Conservation (phyloP, 1,140 invertebrate species). For the Drosophila dunni region DNA sequence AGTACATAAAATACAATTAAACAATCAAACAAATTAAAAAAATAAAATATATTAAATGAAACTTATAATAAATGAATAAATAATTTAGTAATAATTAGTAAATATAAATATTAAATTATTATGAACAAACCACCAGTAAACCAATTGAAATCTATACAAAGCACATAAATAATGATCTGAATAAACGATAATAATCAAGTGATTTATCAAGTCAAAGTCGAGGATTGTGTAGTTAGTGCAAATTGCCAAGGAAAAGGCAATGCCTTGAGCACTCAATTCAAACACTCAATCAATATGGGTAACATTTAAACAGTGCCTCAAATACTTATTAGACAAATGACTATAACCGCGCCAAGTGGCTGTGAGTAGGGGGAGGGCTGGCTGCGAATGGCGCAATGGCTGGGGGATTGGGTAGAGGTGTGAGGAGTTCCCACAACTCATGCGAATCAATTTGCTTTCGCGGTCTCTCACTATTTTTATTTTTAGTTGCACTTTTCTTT, state of each 20-base stretch:
- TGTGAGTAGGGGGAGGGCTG: slow-evolving; percentile 17
- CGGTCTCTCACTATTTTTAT: slow-evolving; percentile 64
- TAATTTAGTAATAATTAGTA: neutral
- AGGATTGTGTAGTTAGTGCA: slow-evolving; percentile 8
- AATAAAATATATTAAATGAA: neutral
- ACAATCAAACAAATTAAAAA: neutral
- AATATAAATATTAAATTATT: neutral
- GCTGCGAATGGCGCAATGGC: neutral
- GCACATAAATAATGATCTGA: neutral
- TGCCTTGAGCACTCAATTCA: slow-evolving; percentile 10
- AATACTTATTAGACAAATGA: slow-evolving; percentile 36
- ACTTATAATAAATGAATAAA: neutral
- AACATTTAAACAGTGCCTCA: slow-evolving; percentile 23
- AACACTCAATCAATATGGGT: slow-evolving; percentile 31
- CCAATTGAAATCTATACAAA: neutral
- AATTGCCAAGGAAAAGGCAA: neutral
- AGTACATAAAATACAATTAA: neutral
- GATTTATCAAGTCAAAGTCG: slow-evolving; percentile 13
- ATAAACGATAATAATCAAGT: slow-evolving; percentile 1
- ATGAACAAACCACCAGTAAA: neutral
- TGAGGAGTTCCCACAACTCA: slow-evolving; percentile 21
- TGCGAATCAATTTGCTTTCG: slow-evolving; percentile 65
- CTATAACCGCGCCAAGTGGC: slow-evolving; percentile 62
- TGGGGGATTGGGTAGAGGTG: slow-evolving; percentile 1
- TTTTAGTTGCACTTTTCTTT: slow-evolving; percentile 78